phyloP scores from a whole-genome alignment of 2,797 vertebrate species.

The Enteromius thamalakanensis region DNA sequence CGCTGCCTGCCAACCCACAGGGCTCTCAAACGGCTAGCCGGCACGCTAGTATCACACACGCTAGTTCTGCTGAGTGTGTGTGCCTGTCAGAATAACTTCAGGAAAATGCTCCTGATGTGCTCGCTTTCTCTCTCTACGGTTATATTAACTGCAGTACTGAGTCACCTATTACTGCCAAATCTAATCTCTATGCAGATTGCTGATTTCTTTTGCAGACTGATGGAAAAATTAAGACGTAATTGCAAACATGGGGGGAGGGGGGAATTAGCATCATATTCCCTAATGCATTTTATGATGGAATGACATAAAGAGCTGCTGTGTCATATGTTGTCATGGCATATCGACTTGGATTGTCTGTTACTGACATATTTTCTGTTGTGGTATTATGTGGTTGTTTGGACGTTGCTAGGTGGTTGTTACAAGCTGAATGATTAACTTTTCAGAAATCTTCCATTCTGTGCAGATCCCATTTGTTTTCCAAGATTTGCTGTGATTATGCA shows the following conservation, averaged over 20 bases:
- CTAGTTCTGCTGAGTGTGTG: conserved; percentile 4
- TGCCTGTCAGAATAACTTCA: conserved; percentile 10
- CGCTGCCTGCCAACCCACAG: conserved; percentile 9
- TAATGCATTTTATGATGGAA: not conserved
- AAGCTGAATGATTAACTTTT: no score
- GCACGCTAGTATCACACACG: not conserved
- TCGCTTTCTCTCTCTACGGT: conserved; percentile 41
- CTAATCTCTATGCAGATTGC: conserved; percentile 62
- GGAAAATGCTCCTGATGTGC: not conserved
- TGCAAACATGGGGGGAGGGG: not conserved
- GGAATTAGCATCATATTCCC: not conserved
- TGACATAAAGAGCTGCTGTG: not conserved
- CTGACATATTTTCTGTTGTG: not conserved
- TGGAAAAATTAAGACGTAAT: conserved; percentile 57
- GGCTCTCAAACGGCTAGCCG: not conserved
- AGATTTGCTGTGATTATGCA: no score
- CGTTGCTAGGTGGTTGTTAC: not conserved
- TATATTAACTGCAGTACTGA: conserved; percentile 58
- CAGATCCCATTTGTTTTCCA: no score
- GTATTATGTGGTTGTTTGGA: not conserved
- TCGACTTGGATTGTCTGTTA: not conserved
- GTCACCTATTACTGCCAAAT: conserved; percentile 53
- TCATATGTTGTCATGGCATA: no score
- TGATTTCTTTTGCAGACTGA: conserved; percentile 61
- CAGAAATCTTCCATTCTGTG: no score